Conservation (phyloP, 2,113 vertebrate genomes). For the Leptocoma aspasia region DNA sequence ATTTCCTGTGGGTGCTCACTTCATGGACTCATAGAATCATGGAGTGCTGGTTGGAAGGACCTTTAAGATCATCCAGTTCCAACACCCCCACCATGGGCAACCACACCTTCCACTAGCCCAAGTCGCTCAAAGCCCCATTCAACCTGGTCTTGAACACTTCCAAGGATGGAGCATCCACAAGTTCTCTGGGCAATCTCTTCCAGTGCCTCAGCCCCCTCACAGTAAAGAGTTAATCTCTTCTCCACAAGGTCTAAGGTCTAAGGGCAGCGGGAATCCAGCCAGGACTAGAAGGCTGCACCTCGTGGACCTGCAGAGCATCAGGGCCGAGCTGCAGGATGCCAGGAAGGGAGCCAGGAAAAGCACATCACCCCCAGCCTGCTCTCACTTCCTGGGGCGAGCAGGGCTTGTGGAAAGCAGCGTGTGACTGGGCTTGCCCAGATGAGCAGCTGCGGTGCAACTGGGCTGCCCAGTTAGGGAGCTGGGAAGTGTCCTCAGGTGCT, state of each 20-base stretch:
- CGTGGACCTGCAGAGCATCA: accelerated
- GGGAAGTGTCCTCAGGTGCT: background rate
- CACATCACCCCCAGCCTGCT: background rate
- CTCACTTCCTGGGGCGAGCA: background rate
- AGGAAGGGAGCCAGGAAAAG: background rate
- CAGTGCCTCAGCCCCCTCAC: background rate
- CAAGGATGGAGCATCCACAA: background rate
- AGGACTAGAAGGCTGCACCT: accelerated
- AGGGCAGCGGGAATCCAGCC: accelerated
- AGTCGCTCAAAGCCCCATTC: background rate
- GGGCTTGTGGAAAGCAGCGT: background rate
- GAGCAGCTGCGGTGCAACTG: background rate
- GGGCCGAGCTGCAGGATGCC: background rate
- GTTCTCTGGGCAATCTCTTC: background rate
- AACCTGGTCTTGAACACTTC: background rate
- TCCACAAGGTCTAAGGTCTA: background rate
- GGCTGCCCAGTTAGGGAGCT: background rate
- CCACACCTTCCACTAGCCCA: background rate
- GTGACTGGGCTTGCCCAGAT: accelerated
- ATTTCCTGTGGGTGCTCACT: background rate
- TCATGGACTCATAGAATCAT: background rate
- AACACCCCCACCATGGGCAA: too few relatives aligned
- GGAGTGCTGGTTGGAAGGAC: background rate
- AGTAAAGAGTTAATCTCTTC: background rate
- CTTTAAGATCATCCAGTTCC: background rate